These are phyloP conservation scores for Polia nebulosa DNA, from an alignment of 2,888 invertebrate species.

Conservation along the genomic window DNA sequence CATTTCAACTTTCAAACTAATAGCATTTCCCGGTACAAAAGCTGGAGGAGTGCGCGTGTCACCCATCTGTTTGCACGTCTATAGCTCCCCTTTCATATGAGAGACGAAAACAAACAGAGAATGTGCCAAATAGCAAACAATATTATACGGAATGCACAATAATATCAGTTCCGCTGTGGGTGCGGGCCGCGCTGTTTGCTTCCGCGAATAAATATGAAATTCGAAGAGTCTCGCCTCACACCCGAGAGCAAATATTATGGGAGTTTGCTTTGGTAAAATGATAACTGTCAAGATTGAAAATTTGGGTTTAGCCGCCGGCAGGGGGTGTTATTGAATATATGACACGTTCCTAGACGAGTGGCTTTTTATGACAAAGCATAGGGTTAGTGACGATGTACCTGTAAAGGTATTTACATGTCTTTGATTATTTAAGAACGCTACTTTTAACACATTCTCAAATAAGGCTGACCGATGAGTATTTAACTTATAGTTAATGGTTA, in stretches of 20 bases:
- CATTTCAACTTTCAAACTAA: constrained; percentile 82
- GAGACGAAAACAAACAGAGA: constrained; percentile 90
- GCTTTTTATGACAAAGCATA: constrained; percentile 64
- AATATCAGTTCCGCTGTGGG: constrained; percentile 90
- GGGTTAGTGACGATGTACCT: constrained; percentile 12
- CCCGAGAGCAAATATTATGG: constrained; percentile 89
- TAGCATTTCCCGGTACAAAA: constrained; percentile 85
- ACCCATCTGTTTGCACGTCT: constrained; percentile 88
- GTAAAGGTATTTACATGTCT: neutral
- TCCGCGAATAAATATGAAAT: constrained; percentile 91
- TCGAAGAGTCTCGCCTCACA: constrained; percentile 87
- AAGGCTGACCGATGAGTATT: too few species aligned
- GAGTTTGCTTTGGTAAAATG: constrained; percentile 90
- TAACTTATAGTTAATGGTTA: too few species aligned
- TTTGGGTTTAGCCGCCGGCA: constrained; percentile 85
- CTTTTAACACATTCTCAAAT: neutral
- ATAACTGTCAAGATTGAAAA: constrained; percentile 90
- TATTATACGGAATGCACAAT: constrained; percentile 91
- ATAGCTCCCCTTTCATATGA: constrained; percentile 90
- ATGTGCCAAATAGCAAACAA: constrained; percentile 91
- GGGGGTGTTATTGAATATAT: constrained; percentile 78
- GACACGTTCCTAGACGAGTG: constrained; percentile 67
- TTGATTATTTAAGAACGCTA: neutral
- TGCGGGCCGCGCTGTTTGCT: constrained; percentile 84
- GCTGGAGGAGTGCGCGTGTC: constrained; percentile 82